These are phyloP conservation scores for Cantharis flavilabris DNA, from an alignment of 2,888 invertebrate species.

Conservation along the genomic window DNA sequence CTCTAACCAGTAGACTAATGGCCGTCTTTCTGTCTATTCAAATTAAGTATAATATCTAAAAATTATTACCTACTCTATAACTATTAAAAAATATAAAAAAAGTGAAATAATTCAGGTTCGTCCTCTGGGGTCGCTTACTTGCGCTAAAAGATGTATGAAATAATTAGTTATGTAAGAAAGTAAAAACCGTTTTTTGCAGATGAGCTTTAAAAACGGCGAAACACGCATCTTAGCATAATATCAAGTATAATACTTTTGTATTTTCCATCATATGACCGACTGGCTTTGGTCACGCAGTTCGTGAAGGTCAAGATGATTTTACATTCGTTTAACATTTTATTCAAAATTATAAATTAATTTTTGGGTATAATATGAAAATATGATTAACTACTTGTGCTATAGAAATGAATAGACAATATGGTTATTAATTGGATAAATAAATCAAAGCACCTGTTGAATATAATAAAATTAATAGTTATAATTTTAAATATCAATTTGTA, in stretches of 20 bases:
- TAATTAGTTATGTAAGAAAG: not conserved
- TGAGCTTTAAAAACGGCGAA: not conserved
- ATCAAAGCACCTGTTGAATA: not conserved
- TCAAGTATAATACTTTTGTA: not conserved
- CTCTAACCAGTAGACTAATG: too few relatives aligned
- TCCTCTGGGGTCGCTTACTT: too few relatives aligned
- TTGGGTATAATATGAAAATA: not conserved
- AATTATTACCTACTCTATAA: too few relatives aligned
- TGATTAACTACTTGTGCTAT: not conserved
- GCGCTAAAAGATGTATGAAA: too few relatives aligned
- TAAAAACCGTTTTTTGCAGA: not conserved
- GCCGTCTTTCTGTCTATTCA: too few relatives aligned
- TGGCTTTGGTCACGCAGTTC: not conserved
- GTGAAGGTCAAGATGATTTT: not conserved
- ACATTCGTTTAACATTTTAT: not conserved
- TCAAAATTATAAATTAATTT: not conserved
- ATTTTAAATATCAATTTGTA: not conserved
- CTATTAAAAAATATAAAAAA: too few relatives aligned
- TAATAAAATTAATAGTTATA: not conserved
- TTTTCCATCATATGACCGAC: not conserved
- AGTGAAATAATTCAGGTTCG: too few relatives aligned
- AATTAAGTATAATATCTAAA: too few relatives aligned
- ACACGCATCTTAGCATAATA: not conserved
- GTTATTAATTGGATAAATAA: not conserved
- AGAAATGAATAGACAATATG: not conserved